Evolutionary conservation across 1,140 invertebrate genomes (phyloP), one percentile per base, ranked within the genome.

Genomic region (Neodiprion pinetum): DNA sequence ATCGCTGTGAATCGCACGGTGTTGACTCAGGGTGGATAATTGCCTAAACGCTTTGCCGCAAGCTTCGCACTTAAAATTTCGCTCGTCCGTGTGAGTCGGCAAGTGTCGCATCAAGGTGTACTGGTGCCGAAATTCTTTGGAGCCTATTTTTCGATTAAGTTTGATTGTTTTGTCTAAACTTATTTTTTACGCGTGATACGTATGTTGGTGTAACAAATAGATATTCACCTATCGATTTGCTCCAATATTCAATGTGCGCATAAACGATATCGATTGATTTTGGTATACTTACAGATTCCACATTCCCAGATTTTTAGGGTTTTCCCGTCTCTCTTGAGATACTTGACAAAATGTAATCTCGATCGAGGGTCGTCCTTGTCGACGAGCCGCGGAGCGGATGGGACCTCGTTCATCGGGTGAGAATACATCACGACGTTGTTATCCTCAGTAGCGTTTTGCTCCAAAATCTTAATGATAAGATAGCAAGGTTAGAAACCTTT

Each of bases 1-100:
- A 53, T 92, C 90, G 23, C 93, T 93, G 80, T 94, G 93, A 82
- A 94, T 94, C n/a, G 93, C 92, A 70, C 91, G 90, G 81, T 94
- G 93, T 80, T 94, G 93, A 76, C 92, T 93, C 61, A 95, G 84
- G 1, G 93, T 95, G 53, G 92, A 93, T 79, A 94, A 91, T 81
- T 95, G 94, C 7, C 93, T 88, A 84, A 96, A 96, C 76, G 94
- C 92, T 90, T 95, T 95, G 14, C 93, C 93, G 83, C 95, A 96
- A 69, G 91, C 91, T 17, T 91, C 90, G 84, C 95, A 96, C 77
- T 93, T 92, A 84, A 94, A 96, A 84, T 95, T 94, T 72, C 95
- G 90, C 86, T 96, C 95, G 76, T 96, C 94, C 28, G 93, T 93
- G 82, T 96, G 95, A 0, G 94, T 96, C 1, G 95, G 93, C 23